Evolutionary conservation across 2,113 vertebrate genomes (phyloP), one percentile per base, ranked within the genome.

Genomic region (Apeltes quadracus): DNA sequence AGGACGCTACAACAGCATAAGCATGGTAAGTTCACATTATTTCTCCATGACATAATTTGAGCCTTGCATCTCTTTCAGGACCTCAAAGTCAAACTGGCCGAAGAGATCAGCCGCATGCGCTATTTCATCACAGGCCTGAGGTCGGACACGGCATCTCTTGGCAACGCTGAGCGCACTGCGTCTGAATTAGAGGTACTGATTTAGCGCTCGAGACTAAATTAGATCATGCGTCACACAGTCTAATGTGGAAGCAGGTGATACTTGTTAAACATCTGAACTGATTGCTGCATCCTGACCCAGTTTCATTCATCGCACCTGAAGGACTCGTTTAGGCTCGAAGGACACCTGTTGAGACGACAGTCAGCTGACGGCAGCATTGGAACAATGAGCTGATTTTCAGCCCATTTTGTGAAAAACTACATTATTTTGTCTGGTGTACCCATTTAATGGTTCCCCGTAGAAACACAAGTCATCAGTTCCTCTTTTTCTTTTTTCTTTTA

Each of bases 101-200:
- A 98, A 51, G 97, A 99, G 90, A 96, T 98, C 0, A 94, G 92
- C 66, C 95, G 95, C 46, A 93, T 98, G 86, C 94, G 95, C 0
- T 85, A 88, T 56, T 96, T 97, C 85, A 93, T 97, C 41, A 94
- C 96, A 0, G 95, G 95, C 0, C 94, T 96, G 77, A 86, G 90
- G 81, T 90, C 95, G 0, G 89, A 87, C 29, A 82, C 84, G 1
- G 65, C 79, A 4, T 78, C 90, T 13, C 63, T 72, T 0, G 91
- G 92, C 55, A 90, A 88, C 84, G 88, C 70, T 0, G 93, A 95
- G 63, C 90, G 86, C 59, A 93, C 90, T 48, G 89, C 92, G 67
- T 94, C 95, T 0, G 95, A 98, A 56, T 82, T 96, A 59, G 96
- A 98, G 95, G 97, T 99, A 87, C 15, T 74, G 0, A 66, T 39